Percentiles rank a stretch among this genome's conserved stretches.
Evolutionary conservation across 92 coral and sea anemone species (phyloP).

Genomic region (Porites rus): DNA sequence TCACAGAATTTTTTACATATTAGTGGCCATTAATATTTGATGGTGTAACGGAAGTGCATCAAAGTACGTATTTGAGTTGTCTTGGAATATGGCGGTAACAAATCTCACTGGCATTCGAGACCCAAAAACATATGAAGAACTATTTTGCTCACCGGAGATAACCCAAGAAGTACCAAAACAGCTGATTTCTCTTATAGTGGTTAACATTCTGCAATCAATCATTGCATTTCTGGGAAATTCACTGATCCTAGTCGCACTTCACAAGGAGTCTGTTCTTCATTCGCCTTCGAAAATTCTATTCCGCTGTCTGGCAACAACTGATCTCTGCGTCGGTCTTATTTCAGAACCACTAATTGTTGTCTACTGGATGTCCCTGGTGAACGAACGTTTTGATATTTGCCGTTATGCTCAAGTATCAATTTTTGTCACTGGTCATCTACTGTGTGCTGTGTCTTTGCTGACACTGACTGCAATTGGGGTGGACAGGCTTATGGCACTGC

Average conservation of each 20-base stretch:
- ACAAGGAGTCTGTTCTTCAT: constrained; percentile 5
- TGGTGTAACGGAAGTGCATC: not conserved
- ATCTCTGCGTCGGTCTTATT: constrained; percentile 25
- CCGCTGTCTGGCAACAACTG: constrained; percentile 1
- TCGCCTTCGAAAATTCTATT: constrained; percentile 30
- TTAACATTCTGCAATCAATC: not conserved
- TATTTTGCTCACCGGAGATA: constrained; percentile 12
- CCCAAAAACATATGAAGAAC: not conserved
- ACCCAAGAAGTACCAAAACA: not conserved
- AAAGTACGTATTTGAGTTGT: not conserved
- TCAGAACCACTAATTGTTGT: not conserved
- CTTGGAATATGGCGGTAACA: not conserved
- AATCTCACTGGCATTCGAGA: not conserved
- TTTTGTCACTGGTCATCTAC: not conserved
- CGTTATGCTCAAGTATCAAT: not conserved
- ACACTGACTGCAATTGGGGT: constrained; percentile 21
- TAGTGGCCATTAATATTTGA: not conserved
- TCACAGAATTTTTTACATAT: too few species aligned
- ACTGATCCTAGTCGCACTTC: constrained; percentile 12
- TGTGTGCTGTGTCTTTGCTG: constrained; percentile 15
- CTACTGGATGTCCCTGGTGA: not conserved
- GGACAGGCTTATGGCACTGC: constrained; percentile 38
- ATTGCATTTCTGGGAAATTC: constrained; percentile 17
- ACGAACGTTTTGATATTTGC: not conserved
- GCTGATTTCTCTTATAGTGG: not conserved